These are phyloP conservation scores for Dipodomys stephensi DNA, from an alignment of 2,113 vertebrate species.

Conservation along the genomic window DNA sequence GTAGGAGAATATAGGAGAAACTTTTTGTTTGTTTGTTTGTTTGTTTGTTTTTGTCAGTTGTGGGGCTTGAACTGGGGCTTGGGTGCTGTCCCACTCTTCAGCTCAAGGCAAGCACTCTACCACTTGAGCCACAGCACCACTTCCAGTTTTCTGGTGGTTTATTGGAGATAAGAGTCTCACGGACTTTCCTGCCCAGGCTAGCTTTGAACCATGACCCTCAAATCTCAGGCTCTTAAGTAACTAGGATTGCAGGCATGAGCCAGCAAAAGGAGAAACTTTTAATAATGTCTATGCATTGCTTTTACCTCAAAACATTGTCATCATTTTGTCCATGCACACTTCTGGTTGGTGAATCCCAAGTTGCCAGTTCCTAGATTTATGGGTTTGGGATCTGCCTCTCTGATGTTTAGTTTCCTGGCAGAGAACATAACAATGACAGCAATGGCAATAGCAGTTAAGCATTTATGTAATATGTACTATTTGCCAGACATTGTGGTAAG, in stretches of 20 bases:
- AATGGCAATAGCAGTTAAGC: not conserved
- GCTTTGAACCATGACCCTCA: too few relatives aligned
- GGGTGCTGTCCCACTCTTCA: too few relatives aligned
- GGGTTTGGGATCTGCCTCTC: not conserved
- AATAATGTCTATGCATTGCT: not conserved
- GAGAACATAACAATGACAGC: not conserved
- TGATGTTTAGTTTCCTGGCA: not conserved
- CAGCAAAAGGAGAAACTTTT: not conserved
- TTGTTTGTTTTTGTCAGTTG: too few relatives aligned
- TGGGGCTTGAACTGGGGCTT: too few relatives aligned
- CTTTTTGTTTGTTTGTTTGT: not conserved
- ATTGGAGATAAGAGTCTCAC: too few relatives aligned
- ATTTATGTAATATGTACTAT: not conserved
- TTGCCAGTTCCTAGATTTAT: not conserved
- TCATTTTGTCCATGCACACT: not conserved
- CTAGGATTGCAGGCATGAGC: too few relatives aligned
- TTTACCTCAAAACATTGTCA: slow-evolving; percentile 27
- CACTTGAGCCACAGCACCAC: too few relatives aligned
- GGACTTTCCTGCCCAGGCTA: too few relatives aligned
- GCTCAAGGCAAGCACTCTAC: too few relatives aligned
- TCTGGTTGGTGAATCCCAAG: not conserved
- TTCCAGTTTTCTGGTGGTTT: too few relatives aligned
- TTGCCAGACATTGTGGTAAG: not conserved
- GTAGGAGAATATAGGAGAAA: not conserved
- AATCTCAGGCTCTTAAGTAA: too few relatives aligned